A percentile compares a stretch with the other conserved stretches of the same genome.
These are phyloP conservation scores for Arnoldichthys spilopterus DNA, from an alignment of 2,797 vertebrate species.

Conservation along the genomic window DNA sequence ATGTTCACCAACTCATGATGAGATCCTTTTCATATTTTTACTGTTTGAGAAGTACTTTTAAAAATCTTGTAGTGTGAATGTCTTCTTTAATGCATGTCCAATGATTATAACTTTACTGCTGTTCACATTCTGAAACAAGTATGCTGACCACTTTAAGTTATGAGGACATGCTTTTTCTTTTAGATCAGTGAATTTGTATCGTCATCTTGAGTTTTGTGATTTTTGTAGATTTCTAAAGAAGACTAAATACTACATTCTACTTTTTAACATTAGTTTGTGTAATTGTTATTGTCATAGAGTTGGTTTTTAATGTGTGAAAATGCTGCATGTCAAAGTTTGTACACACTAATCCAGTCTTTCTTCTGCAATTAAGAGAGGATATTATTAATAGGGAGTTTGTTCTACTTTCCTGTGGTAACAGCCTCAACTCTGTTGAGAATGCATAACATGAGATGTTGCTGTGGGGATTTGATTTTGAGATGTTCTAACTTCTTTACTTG, in stretches of 20 bases:
- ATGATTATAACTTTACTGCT: conserved; percentile 87
- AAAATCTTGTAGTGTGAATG: not conserved
- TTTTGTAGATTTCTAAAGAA: too few relatives aligned
- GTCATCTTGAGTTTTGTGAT: not conserved
- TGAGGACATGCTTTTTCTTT: conserved; percentile 69
- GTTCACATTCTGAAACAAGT: conserved; percentile 88
- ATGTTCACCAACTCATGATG: not conserved
- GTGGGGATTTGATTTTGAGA: too few relatives aligned
- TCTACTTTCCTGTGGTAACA: not conserved
- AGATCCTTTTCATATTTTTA: not conserved
- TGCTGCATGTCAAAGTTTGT: too few relatives aligned
- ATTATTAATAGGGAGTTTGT: not conserved
- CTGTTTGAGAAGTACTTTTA: not conserved
- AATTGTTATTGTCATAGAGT: too few relatives aligned
- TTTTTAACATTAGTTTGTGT: too few relatives aligned
- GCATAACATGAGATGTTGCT: too few relatives aligned
- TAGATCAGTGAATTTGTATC: not conserved
- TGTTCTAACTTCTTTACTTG: too few relatives aligned
- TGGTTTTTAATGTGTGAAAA: too few relatives aligned
- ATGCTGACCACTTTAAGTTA: conserved; percentile 71
- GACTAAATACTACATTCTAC: too few relatives aligned
- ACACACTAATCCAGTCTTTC: too few relatives aligned
- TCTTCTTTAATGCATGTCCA: conserved; percentile 68
- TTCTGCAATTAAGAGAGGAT: too few relatives aligned
- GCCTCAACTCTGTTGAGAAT: too few relatives aligned